These are phyloP conservation scores for Drosophila nigricruria DNA, from an alignment of 2,888 invertebrate species.

Conservation along the genomic window DNA sequence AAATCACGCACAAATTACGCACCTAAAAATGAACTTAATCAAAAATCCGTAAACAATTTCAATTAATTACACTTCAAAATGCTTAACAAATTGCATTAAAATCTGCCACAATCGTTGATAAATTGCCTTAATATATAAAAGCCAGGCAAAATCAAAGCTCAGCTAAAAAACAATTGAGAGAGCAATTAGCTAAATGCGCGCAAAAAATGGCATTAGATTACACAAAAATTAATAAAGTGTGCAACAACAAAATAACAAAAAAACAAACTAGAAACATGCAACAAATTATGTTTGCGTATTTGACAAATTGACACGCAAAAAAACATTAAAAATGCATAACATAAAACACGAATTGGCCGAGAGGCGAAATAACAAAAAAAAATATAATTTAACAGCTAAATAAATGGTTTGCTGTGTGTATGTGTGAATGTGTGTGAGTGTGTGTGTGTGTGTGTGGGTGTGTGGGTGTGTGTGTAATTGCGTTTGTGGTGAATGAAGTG, in stretches of 20 bases:
- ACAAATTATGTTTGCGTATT: constrained; percentile 62
- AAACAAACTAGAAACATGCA: constrained; percentile 42
- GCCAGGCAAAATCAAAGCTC: constrained; percentile 43
- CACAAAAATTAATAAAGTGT: constrained; percentile 77
- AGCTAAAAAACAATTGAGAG: constrained; percentile 59
- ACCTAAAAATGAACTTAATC: constrained; percentile 15
- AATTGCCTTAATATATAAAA: constrained; percentile 56
- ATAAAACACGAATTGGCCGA: constrained; percentile 37
- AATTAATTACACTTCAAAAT: constrained; percentile 68
- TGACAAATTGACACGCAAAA: constrained; percentile 65
- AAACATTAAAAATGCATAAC: constrained; percentile 71
- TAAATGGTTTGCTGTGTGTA: constrained; percentile 43
- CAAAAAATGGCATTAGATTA: constrained; percentile 64
- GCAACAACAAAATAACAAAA: constrained; percentile 31
- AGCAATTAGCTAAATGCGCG: constrained; percentile 65
- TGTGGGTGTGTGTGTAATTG: constrained; percentile 23
- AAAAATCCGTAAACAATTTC: constrained; percentile 32
- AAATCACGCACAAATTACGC: neutral
- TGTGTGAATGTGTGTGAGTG: constrained; percentile 29
- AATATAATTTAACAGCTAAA: constrained; percentile 47
- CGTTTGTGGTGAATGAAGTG: constrained; percentile 49
- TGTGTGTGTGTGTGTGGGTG: constrained; percentile 30
- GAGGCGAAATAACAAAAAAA: constrained; percentile 33
- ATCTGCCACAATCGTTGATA: constrained; percentile 43
- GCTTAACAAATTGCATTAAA: constrained; percentile 67